phyloP scores from a whole-genome alignment of 2,797 vertebrate genomes.

The Strix occidentalis region DNA sequence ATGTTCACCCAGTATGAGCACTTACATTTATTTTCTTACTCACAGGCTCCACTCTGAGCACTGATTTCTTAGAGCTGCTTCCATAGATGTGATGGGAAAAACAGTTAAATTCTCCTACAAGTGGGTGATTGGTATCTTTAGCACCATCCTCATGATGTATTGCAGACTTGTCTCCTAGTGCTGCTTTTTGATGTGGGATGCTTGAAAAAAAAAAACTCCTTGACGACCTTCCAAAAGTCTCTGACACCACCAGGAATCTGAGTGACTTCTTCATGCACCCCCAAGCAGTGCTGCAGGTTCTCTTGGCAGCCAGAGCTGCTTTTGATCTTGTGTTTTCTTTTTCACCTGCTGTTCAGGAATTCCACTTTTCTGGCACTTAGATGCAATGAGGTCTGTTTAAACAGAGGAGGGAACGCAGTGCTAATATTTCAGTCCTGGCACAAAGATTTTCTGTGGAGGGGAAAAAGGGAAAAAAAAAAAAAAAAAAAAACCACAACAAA shows the following conservation, averaged over 20 bases:
- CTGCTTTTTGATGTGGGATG: slow-evolving; percentile 5
- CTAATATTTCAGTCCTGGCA: slow-evolving; percentile 27
- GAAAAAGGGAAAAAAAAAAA: background rate
- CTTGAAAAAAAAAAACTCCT: background rate
- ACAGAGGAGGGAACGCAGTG: background rate
- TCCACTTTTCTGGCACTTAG: slow-evolving; percentile 34
- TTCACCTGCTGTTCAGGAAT: slow-evolving; percentile 66
- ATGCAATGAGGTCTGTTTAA: slow-evolving; percentile 18
- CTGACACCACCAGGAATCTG: background rate
- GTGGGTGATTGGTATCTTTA: background rate
- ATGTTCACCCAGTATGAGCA: background rate
- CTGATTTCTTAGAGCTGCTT: background rate
- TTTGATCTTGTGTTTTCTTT: slow-evolving; percentile 55
- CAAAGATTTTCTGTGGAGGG: background rate
- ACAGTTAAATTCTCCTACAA: background rate
- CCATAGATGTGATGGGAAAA: background rate
- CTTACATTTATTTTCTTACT: background rate
- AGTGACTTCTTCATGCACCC: background rate
- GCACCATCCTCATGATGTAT: background rate
- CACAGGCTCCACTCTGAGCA: background rate
- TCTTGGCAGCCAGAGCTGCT: slow-evolving; percentile 27
- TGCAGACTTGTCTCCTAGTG: background rate
- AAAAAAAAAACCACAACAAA: background rate
- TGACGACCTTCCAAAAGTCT: slow-evolving; percentile 23
- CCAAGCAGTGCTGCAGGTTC: slow-evolving; percentile 19